These are phyloP conservation scores for Bombylius discolor DNA, from an alignment of 2,888 invertebrate genomes.

Conservation along the genomic window DNA sequence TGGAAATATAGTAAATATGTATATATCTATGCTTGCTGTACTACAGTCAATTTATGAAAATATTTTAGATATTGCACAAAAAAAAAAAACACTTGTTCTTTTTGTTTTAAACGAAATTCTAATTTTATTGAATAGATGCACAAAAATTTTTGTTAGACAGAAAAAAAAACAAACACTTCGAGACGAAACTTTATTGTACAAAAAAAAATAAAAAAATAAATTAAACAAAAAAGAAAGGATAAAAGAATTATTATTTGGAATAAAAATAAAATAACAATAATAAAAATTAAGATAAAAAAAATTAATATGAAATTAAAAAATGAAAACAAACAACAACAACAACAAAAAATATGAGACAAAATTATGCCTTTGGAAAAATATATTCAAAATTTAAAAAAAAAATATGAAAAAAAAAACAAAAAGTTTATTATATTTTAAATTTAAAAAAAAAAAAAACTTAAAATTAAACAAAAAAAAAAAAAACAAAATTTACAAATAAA, in stretches of 20 bases:
- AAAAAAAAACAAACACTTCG: not conserved
- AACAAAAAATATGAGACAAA: slow-evolving; percentile 10
- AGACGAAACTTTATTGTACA: slow-evolving; percentile 1
- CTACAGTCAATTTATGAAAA: too few species aligned
- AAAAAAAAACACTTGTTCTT: too few species aligned
- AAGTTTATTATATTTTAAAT: slow-evolving; percentile 5
- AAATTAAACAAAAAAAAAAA: slow-evolving; percentile 4
- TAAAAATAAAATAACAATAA: slow-evolving; percentile 9
- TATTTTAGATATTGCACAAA: too few species aligned
- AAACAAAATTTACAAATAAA: slow-evolving; percentile 8
- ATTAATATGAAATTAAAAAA: slow-evolving; percentile 1
- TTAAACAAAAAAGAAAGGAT: not conserved
- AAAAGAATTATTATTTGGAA: not conserved
- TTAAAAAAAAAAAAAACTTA: too few species aligned
- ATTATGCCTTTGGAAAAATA: slow-evolving; percentile 12
- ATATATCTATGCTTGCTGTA: too few species aligned
- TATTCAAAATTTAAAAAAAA: slow-evolving; percentile 12
- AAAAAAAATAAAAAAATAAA: not conserved
- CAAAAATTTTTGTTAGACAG: too few species aligned
- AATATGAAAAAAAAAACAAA: not conserved
- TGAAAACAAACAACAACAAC: slow-evolving; percentile 2
- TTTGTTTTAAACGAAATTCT: too few species aligned
- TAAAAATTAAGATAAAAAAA: slow-evolving; percentile 2
- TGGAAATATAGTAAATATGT: too few species aligned
- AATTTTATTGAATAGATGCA: too few species aligned